Base-by-base conservation (phyloP, 2,888 invertebrate genomes). In the Clanis bilineata region DNA sequence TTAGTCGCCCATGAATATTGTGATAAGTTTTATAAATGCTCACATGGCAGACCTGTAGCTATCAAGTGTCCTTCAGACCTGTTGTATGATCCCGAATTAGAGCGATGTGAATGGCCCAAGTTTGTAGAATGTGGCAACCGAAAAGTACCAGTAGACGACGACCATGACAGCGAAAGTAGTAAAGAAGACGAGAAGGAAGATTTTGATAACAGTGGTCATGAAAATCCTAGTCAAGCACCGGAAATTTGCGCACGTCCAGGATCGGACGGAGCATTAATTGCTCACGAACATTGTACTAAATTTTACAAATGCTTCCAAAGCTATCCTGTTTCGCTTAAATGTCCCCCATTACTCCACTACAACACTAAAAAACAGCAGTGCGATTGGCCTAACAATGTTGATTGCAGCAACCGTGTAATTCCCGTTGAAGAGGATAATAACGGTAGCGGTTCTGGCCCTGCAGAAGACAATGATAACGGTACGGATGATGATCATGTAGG, bases 201-300 rank as follows among this genome's bases (percentile, higher is more conserved):
- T 3, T 36, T 28, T 3, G 18, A 54, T 12, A 18, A 38, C 18
- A 36, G 12, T 7, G 23, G 23, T 5, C 67, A 70, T 41, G 64
- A 62, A 28, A 61, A 78, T 12, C 79, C 78, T 0, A 68, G 61
- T 3, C 68, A 79, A 62, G 81, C 80, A 0, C 69, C 71, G 0
- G 51, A 59, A 0, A 74, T 77, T n/a, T 83, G 58, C 32, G 43
- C 38, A 45, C 32, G 22, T 3, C 4, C n/a, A n/a, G 38, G 25
- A 23, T 45, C 45, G 5, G 58, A 58, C 36, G 58, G 58, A 22
- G 38, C 45, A 12, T 15, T 58, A 15, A 21, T 58, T 18, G 47
- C 58, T 4, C 58, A 58, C 12, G 58, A 58, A 58, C 22, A 25
- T 38, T 58, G 58, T 51, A 58, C 36, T 39, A n/a, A 51, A 47